Conservation (phyloP, 2,797 vertebrate species). For the Darevskia mixta region DNA sequence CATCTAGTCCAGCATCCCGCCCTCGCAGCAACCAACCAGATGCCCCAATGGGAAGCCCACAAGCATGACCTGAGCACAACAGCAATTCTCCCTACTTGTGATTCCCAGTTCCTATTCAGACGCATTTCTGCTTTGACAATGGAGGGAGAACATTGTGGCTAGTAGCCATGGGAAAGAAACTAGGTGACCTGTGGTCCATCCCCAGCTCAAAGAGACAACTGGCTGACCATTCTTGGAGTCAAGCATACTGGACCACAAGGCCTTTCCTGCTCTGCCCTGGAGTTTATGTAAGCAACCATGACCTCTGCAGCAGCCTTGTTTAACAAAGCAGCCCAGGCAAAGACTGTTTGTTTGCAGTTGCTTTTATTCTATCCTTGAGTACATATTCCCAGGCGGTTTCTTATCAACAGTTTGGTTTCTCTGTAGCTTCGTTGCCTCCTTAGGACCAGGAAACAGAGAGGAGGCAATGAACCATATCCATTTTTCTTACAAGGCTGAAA, state of each 20-base stretch:
- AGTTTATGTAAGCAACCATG: slow-evolving; percentile 23
- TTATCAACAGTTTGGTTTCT: background rate
- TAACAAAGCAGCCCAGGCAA: background rate
- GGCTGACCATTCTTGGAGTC: background rate
- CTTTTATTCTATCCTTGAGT: background rate
- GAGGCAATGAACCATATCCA: no score
- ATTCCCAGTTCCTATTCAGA: no score
- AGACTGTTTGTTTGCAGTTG: background rate
- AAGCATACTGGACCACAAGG: no score
- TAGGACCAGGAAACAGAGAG: background rate
- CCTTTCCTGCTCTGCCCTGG: background rate
- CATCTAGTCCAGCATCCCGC: no score
- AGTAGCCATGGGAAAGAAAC: background rate
- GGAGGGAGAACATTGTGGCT: no score
- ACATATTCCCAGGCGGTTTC: background rate
- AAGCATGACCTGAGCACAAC: no score
- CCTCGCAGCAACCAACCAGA: no score
- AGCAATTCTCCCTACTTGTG: no score
- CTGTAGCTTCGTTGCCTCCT: background rate
- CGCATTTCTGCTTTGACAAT: no score
- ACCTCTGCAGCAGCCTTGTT: background rate
- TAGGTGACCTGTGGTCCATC: background rate
- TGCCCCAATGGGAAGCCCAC: no score
- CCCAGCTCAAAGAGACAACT: background rate
- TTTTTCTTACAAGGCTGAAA: background rate